Evolutionary conservation across 1,140 invertebrate genomes (phyloP), one percentile per base, ranked within the genome.

Genomic region (Sogatella furcifera): DNA sequence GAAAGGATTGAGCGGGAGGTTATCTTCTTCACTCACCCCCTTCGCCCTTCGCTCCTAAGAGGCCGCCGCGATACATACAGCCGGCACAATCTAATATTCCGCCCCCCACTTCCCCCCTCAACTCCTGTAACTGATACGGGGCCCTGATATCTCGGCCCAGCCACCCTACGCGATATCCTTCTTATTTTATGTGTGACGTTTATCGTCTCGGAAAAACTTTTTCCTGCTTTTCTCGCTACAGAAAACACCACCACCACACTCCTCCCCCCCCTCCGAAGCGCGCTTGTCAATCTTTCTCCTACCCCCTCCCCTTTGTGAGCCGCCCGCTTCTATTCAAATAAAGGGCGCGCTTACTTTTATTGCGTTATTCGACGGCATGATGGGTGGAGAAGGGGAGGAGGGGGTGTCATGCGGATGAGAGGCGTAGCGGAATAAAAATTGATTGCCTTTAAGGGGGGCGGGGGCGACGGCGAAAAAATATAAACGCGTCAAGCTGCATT

Each of bases 181-280:
- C 46, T 49, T 49, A 49, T 49, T 49, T 49, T 49, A 49, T 49
- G 46, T 49, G 46, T 49, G 46, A 49, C 46, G 46, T 49, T 49
- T 49, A 49, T 49, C 46, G 46, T 49, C 21, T 49, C 46, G 46
- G 46, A 49, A 49, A 49, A 49, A 49, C 46, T 49, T 49, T 49
- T 49, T 49, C 21, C 46, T 19, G 46, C 46, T 11, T 38, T 38
- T 38, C 34, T n/a, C 34, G 5, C 34, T 13, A 38, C 34, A 38
- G 34, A 38, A 38, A 38, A 38, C 34, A 38, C 34, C 34, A 9
- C 34, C 11, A 9, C 11, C 34, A 38, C 34, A 38, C 34, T 10
- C 34, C 34, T 38, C 34, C 11, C 3, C 31, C 31, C 31, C 34
- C 8, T 2, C 11, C 34, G 34, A 9, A 38, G 34, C 8, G 34